These are phyloP conservation scores for Ptychochromis oligacanthus DNA, from an alignment of 2,113 vertebrate species.

Conservation along the genomic window DNA sequence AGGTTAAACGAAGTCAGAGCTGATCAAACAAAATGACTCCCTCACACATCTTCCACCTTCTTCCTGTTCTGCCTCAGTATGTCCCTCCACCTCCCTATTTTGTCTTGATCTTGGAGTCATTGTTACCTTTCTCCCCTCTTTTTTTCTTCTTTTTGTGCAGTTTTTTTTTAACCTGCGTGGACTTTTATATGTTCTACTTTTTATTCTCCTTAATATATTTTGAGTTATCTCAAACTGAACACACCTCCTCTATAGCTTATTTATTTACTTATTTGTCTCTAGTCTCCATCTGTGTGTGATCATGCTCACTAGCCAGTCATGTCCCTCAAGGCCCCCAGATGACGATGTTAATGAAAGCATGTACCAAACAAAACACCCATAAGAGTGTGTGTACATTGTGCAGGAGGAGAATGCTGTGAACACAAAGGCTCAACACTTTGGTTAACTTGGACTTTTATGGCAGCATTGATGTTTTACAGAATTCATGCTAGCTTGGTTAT, in stretches of 20 bases:
- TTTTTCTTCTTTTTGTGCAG: neutral
- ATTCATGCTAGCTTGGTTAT: neutral
- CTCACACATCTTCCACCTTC: slow-evolving; percentile 13
- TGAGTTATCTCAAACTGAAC: neutral
- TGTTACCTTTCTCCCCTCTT: neutral
- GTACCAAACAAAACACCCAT: neutral
- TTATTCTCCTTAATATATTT: neutral
- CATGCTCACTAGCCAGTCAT: neutral
- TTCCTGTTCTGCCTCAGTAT: slow-evolving; percentile 13
- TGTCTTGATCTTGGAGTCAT: neutral
- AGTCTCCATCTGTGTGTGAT: neutral
- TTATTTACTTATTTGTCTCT: neutral
- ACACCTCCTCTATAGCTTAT: neutral
- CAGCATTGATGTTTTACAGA: slow-evolving; percentile 19
- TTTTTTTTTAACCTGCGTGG: neutral
- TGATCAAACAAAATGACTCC: slow-evolving; percentile 61
- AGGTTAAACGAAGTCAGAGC: slow-evolving; percentile 70
- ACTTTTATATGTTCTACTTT: neutral
- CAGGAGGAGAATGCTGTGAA: neutral
- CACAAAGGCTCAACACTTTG: slow-evolving; percentile 10
- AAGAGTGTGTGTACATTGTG: neutral
- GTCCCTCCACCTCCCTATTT: neutral
- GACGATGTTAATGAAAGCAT: slow-evolving; percentile 16
- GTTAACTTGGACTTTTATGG: slow-evolving; percentile 24
- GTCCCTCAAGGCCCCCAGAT: neutral